Evolutionary conservation across 2,797 vertebrate species (phyloP).

Genomic region (Gallirallus australis): DNA sequence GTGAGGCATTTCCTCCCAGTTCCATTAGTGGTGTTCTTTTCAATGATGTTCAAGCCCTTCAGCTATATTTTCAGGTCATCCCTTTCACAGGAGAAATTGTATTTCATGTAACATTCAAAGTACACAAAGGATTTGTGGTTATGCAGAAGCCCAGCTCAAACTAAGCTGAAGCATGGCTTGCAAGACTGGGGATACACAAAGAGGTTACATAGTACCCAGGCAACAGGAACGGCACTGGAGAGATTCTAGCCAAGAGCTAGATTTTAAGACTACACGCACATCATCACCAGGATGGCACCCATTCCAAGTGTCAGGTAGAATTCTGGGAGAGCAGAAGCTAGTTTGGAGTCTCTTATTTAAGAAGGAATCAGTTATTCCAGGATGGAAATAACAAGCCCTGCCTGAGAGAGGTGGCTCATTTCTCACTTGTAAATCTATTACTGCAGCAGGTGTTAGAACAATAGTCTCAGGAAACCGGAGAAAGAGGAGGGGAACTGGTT

Average conservation of each 20-base stretch:
- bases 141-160: not conserved
- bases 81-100: not conserved
- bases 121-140: not conserved
- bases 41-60: not conserved
- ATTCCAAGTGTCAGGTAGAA: not conserved
- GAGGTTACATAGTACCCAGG: fast-evolving
- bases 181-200: not conserved
- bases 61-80: not conserved
- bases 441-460: constrained; percentile 25
- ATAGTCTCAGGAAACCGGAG: not conserved
- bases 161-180: not conserved
- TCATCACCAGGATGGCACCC: not conserved
- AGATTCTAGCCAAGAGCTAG: not conserved
- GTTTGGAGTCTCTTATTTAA: not conserved
- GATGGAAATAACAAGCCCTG: not conserved
- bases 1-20: not conserved
- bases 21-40: not conserved
- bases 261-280: not conserved
- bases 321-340: not conserved
- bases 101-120: not conserved
- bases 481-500: not conserved
- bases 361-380: not conserved
- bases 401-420: not conserved
- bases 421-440: not conserved
- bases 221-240: not conserved